Percentiles rank a stretch among this genome's conserved stretches.
Evolutionary conservation across 1,140 invertebrate species (phyloP).

Genomic region (Dinoponera quadriceps): DNA sequence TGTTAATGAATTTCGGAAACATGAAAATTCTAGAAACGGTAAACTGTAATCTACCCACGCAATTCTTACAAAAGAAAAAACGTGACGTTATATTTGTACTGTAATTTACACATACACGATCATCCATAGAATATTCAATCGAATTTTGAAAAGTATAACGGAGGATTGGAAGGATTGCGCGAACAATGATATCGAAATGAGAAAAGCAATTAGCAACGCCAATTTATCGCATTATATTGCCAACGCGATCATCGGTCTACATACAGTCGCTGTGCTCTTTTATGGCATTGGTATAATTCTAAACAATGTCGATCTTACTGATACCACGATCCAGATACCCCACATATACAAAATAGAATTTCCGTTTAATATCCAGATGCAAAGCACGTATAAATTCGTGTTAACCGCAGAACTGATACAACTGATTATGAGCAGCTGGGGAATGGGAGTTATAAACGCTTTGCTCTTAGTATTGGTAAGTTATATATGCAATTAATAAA

Average conservation of each 20-base stretch:
- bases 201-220: neutral
- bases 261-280: neutral
- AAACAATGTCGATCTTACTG: neutral
- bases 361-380: neutral
- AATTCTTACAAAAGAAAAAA: no score
- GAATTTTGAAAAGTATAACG: neutral
- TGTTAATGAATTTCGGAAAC: neutral
- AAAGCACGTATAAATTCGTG: conserved; percentile 8
- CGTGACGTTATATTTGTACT: no score
- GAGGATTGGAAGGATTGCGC: conserved; percentile 7
- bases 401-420: neutral
- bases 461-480: neutral
- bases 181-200: neutral
- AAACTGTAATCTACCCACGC: no score
- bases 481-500: neutral
- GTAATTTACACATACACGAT: neutral
- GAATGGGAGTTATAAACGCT: neutral
- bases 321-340: neutral
- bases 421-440: neutral
- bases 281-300: neutral
- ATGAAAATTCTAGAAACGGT: no score
- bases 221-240: neutral
- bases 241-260: neutral
- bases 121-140: neutral
- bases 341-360: neutral